phyloP scores from a whole-genome alignment of 2,888 invertebrate species.

The Meloe dianella region DNA sequence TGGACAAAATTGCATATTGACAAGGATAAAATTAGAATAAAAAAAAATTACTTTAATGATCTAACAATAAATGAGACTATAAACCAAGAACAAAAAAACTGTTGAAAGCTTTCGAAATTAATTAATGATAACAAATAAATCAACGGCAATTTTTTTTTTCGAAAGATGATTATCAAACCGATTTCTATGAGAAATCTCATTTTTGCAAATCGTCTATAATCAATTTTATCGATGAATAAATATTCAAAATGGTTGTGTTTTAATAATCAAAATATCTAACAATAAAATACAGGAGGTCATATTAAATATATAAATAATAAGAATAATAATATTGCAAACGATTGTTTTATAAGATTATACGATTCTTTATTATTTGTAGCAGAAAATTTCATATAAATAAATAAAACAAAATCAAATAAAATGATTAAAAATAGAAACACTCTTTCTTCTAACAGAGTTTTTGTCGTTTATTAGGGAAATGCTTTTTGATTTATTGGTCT shows the following conservation, averaged over 20 bases:
- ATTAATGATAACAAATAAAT: constrained; percentile 5
- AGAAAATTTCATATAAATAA: neutral
- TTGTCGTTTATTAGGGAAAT: constrained; percentile 46
- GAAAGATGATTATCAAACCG: neutral
- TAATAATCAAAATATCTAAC: neutral
- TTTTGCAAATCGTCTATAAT: neutral
- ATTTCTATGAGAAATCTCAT: neutral
- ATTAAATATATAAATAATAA: neutral
- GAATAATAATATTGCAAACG: neutral
- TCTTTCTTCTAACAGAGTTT: constrained; percentile 14
- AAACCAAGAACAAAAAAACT: neutral
- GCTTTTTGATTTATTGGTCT: constrained; percentile 45
- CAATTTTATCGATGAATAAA: neutral
- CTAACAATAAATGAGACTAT: neutral
- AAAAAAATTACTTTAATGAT: neutral
- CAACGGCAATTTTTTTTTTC: neutral
- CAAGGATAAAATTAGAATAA: neutral
- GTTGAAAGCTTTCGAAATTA: constrained; percentile 4
- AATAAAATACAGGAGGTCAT: neutral
- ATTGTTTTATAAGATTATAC: neutral
- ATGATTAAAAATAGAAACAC: constrained; percentile 8
- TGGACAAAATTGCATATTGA: neutral
- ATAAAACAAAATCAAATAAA: neutral
- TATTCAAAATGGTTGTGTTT: neutral
- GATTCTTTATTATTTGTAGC: too few relatives aligned